Base-by-base conservation (phyloP, 2,113 vertebrate species). In the Otolemur garnettii region DNA sequence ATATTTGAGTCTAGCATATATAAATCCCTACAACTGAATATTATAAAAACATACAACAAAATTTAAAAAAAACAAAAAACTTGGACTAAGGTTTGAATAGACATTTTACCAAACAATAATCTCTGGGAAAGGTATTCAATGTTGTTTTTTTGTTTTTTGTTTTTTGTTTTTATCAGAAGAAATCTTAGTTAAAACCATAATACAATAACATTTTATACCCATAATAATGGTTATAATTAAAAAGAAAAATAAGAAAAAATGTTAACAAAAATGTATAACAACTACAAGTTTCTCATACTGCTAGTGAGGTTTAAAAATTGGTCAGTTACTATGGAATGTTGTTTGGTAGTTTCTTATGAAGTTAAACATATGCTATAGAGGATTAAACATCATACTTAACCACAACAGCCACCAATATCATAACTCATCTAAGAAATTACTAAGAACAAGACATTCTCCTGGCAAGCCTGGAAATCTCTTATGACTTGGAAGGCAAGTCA, bases 121-220 rank as follows among this genome's bases (percentile, higher is more conserved):
- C 8, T 89, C 35, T 79, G 57, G 22, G 66, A 91, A 96, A 93
- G 7, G 2, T 21, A 26, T 45, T 15, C 9, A 13, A 50, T 18
- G 30, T 26, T 45, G 72, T 86, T 86, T 95, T 94, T 60, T n/a
- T n/a, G n/a, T n/a, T 50, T 50, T 6, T 50, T 50, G 45, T 87
- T 95, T 94, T 60, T 30, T 45, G 72, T 86, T 87, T 95, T 94
- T 55, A 68, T 33, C 24, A 60, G 22, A n/a, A 13, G 2, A 82
- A 92, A 77, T 69, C 2, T 8, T 21, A 77, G 22, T 28, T 87
- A 84, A 94, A 88, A 69, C 14, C 11, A 88, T n/a, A 57, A 87
- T 60, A 69, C 59, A 2, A 59, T 19, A 68, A 10, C n/a, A 21
- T 87, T 84, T 87, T 90, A 57, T 45, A 69, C 17, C 8, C 4